Percentiles rank a stretch among this genome's conserved stretches.
phyloP scores from a whole-genome alignment of 1,140 invertebrate species.

The Orussus abietinus region DNA sequence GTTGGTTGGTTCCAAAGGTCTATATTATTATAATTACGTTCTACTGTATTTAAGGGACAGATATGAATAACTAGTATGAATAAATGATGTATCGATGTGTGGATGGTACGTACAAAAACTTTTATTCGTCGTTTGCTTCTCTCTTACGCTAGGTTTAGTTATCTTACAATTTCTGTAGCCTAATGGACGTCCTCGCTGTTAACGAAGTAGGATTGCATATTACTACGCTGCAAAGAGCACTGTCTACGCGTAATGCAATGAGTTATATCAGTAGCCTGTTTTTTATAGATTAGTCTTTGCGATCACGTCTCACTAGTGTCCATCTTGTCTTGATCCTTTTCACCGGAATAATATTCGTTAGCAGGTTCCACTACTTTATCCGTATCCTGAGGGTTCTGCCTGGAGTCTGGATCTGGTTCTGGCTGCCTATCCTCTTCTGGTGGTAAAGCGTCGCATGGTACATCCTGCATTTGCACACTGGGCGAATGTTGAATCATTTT shows the following conservation, averaged over 20 bases:
- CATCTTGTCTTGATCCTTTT: slow-evolving; percentile 74
- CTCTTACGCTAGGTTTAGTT: no score
- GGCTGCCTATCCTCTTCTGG: slow-evolving; percentile 68
- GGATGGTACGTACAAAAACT: no score
- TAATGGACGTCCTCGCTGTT: no score
- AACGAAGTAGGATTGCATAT: no score
- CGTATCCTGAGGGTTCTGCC: slow-evolving; percentile 73
- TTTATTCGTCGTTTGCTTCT: no score
- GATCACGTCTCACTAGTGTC: slow-evolving; percentile 42
- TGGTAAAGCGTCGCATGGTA: slow-evolving; percentile 71
- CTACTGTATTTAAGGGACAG: neutral
- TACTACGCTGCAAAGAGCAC: no score
- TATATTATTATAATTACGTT: slow-evolving; percentile 6
- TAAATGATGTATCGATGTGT: no score
- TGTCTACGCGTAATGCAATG: no score
- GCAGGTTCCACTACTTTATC: slow-evolving; percentile 82
- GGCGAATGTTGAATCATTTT: slow-evolving; percentile 88
- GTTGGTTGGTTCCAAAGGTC: no score
- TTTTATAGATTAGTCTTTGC: no score
- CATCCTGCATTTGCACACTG: slow-evolving; percentile 89
- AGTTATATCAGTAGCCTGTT: no score
- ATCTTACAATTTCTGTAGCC: no score
- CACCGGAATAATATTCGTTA: slow-evolving; percentile 92
- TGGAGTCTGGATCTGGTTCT: slow-evolving; percentile 77
- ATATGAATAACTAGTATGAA: slow-evolving; percentile 1